Base-by-base conservation (phyloP, 2,888 invertebrate genomes). In the Pachycephus smyrnensis region DNA sequence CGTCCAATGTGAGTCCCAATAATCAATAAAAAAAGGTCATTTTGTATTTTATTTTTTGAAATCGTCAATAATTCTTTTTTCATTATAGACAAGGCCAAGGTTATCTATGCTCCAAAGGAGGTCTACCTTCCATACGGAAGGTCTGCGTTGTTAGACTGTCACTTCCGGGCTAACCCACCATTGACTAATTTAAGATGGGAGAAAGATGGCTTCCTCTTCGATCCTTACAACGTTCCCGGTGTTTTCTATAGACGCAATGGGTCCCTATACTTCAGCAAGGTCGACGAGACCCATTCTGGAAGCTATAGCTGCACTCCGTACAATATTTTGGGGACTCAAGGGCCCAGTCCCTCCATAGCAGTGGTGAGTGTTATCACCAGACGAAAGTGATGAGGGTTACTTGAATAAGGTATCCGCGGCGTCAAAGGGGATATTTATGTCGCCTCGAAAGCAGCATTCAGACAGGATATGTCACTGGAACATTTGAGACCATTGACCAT, bases 241-340 rank as follows among this genome's bases (percentile, higher is more conserved):
- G 97, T 97, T 0, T 96, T 96, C 90, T 96, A 96, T 89, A 94
- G 96, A 88, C 93, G 95, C 86, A 98, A 97, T 91, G 97, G 97
- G 76, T 97, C 97, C 85, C 93, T 97, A 69, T 96, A 94, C 84
- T 96, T 97, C 89, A 96, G 95, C 86, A 95, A 96, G 93, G 97
- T 98, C 76, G 95, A 96, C 89, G 96, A 96, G 89, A 94, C 94
- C 11, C 97, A 98, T 91, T 96, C 95, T 82, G 98, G 98, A 73
- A 94, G 95, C 87, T 98, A 98, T 92, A 95, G 96, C 80, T 98
- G 98, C 92, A 97, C 97, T 35, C 98, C 98, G 73, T 97, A 96
- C 92, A 98, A 98, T 92, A 94, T 95, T 83, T 94, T 98, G 88
- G 98, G 98, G 76, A 95, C 96, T 37, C 96, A 95, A 85, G 97